These are phyloP conservation scores for Drosophila seguyi DNA, from an alignment of 1,140 invertebrate species.

Conservation along the genomic window DNA sequence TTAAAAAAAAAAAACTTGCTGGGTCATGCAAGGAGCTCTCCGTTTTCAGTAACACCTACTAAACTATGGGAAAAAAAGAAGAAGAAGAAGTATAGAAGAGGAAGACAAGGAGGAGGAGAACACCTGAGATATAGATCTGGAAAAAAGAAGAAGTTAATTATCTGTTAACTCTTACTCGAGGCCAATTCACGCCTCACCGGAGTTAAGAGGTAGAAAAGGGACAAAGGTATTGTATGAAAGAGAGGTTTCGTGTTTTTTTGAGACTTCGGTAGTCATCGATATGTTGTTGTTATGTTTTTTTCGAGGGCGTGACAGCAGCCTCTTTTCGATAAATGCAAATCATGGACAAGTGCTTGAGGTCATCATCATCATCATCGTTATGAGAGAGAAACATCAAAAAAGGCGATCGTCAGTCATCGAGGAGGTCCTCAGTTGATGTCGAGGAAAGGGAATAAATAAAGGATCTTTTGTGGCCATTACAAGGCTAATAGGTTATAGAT, in stretches of 20 bases:
- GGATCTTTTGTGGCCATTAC: constrained; percentile 13
- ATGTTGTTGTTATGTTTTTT: constrained; percentile 15
- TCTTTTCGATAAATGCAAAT: constrained; percentile 49
- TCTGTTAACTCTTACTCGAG: constrained; percentile 71
- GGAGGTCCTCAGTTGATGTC: not conserved
- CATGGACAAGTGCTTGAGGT: constrained; percentile 35
- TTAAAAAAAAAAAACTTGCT: constrained; percentile 35
- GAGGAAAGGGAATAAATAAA: not conserved
- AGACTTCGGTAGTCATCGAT: constrained; percentile 46
- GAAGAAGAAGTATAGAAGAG: constrained; percentile 4
- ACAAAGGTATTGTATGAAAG: not conserved
- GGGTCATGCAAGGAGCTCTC: constrained; percentile 68
- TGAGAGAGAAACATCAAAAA: not conserved
- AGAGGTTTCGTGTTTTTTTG: not conserved
- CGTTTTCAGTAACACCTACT: constrained; percentile 67
- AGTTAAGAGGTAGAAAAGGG: not conserved
- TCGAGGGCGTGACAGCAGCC: constrained; percentile 37
- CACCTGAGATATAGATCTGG: constrained; percentile 29
- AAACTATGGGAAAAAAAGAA: constrained; percentile 65
- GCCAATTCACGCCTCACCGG: constrained; percentile 63
- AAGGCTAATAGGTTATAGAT: constrained; percentile 21
- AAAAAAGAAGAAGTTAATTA: constrained; percentile 69
- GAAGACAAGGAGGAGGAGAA: not conserved
- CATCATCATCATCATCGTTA: constrained; percentile 18
- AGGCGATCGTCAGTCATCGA: constrained; percentile 18